These are phyloP conservation scores for Spilosoma lubricipeda DNA, from an alignment of 2,888 invertebrate species.

Conservation along the genomic window DNA sequence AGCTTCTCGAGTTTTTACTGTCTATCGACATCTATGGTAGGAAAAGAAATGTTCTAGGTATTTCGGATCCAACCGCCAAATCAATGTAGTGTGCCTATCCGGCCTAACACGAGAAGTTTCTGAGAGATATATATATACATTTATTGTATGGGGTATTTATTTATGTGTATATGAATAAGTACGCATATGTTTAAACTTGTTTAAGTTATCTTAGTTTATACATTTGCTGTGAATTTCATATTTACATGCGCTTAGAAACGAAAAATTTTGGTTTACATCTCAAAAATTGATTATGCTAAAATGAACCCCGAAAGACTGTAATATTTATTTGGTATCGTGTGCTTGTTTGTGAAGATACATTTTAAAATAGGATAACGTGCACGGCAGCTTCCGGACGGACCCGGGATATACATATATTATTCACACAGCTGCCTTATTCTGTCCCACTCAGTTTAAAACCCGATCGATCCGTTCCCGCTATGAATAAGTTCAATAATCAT, in stretches of 20 bases:
- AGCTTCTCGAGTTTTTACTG: no score
- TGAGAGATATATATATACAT: no score
- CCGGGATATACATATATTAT: conserved; percentile 75
- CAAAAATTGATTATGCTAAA: conserved; percentile 33
- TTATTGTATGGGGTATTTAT: no score
- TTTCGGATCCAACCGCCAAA: no score
- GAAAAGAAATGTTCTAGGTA: no score
- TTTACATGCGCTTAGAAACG: conserved; percentile 9
- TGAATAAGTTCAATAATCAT: conserved; percentile 36
- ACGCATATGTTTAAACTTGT: background rate
- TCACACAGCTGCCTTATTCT: conserved; percentile 71
- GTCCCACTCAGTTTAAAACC: conserved; percentile 73
- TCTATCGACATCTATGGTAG: no score
- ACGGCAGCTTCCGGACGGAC: conserved; percentile 66
- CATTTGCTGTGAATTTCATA: background rate
- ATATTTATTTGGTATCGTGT: conserved; percentile 57
- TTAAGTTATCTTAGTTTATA: background rate
- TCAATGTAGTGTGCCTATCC: no score
- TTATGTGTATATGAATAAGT: no score
- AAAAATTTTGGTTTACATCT: conserved; percentile 7
- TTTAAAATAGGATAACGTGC: conserved; percentile 71
- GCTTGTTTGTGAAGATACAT: conserved; percentile 66
- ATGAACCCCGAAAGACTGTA: conserved; percentile 37
- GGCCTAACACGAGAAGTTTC: no score
- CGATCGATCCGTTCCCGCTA: conserved; percentile 65